Conservation (phyloP, 2,113 vertebrate species). For the Osmerus eperlanus region DNA sequence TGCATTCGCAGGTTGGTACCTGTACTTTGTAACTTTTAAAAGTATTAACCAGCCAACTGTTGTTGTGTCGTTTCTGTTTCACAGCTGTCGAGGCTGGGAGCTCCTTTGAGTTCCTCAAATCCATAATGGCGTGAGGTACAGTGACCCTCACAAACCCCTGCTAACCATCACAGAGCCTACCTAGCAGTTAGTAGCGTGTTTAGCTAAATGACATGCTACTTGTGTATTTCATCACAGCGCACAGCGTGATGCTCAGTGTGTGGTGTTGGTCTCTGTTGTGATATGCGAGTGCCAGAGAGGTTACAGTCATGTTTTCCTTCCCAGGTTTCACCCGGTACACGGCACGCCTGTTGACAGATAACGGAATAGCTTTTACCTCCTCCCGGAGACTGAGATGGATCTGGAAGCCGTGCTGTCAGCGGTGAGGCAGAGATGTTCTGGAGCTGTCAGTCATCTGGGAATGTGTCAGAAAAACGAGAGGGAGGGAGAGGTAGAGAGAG, state of each 20-base stretch:
- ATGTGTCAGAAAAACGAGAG: slow-evolving; percentile 34
- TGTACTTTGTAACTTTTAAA: too few relatives aligned
- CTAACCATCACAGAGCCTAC: too few relatives aligned
- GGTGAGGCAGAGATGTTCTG: slow-evolving; percentile 52
- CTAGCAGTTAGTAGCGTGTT: too few relatives aligned
- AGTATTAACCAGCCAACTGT: too few relatives aligned
- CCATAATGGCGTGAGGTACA: slow-evolving; percentile 60
- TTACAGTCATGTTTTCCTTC: slow-evolving; percentile 66
- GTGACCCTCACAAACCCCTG: neutral
- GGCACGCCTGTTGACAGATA: slow-evolving; percentile 58
- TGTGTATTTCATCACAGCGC: neutral
- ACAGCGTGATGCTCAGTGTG: slow-evolving; percentile 33
- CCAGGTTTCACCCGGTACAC: slow-evolving; percentile 51
- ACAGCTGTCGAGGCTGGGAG: slow-evolving; percentile 17
- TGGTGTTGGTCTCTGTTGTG: neutral
- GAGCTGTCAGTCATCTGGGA: slow-evolving; percentile 56
- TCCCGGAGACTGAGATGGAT: slow-evolving; percentile 58
- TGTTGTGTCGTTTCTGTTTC: too few relatives aligned
- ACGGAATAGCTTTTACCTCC: slow-evolving; percentile 64
- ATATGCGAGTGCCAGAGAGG: slow-evolving; percentile 52
- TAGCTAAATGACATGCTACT: slow-evolving; percentile 2
- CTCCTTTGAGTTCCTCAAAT: slow-evolving; percentile 66
- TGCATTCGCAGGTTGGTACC: neutral
- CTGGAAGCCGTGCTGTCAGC: slow-evolving; percentile 61
- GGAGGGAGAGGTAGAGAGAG: slow-evolving; percentile 21